These are phyloP conservation scores for Antitype chi DNA, from an alignment of 2,888 invertebrate genomes.

Conservation along the genomic window DNA sequence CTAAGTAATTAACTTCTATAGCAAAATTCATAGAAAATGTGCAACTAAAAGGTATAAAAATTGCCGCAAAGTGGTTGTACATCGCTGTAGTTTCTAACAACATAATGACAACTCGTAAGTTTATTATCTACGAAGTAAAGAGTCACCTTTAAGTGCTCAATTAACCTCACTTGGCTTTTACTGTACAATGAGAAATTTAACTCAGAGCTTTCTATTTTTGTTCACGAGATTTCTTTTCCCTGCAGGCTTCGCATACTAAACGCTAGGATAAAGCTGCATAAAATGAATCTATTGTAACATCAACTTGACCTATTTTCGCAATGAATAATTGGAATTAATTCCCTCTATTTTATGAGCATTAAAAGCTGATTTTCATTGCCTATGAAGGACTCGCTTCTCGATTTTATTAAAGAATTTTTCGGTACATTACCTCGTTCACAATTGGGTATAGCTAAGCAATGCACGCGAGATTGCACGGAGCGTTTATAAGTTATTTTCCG, in stretches of 20 bases:
- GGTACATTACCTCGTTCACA: background rate
- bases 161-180: slow-evolving; percentile 24
- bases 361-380: background rate
- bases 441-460: background rate
- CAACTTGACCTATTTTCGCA: slow-evolving; percentile 3
- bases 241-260: background rate
- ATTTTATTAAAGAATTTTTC: background rate
- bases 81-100: slow-evolving; percentile 8
- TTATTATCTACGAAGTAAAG: slow-evolving; percentile 11
- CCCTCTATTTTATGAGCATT: background rate
- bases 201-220: background rate
- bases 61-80: background rate
- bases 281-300: slow-evolving; percentile 6
- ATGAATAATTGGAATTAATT: background rate
- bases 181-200: slow-evolving; percentile 6
- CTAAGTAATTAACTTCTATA: background rate
- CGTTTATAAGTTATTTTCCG: background rate
- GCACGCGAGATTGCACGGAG: background rate
- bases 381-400: background rate
- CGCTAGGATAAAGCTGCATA: background rate
- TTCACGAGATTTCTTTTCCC: background rate
- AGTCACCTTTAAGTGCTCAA: slow-evolving; percentile 24
- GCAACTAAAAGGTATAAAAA: background rate
- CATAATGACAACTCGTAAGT: slow-evolving; percentile 15
- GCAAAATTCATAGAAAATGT: background rate